Percentiles rank a stretch among this genome's conserved stretches.
Conservation (phyloP, 1,140 invertebrate species). For the Rhizoglyphus robini region DNA sequence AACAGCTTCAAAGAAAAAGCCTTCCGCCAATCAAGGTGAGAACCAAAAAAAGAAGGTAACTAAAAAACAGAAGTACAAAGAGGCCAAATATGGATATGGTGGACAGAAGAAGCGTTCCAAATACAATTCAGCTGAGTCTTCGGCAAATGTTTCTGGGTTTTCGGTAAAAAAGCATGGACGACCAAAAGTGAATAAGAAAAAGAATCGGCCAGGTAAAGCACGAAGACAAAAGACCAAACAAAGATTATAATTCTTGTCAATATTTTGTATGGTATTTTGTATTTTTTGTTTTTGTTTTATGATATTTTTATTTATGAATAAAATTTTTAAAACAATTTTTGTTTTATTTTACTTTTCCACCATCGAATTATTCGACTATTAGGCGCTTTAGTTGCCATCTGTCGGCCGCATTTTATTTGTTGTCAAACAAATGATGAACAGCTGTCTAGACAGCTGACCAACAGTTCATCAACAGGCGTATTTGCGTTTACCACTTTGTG, state of each 20-base stretch:
- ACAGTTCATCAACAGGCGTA: neutral
- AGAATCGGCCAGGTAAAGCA: slow-evolving; percentile 2
- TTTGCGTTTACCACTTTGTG: neutral
- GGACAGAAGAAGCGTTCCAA: slow-evolving; percentile 85
- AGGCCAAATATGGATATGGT: slow-evolving; percentile 84
- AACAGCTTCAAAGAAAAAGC: slow-evolving; percentile 34
- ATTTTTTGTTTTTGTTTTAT: neutral
- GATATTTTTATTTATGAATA: neutral
- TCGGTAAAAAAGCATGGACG: neutral
- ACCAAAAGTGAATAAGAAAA: neutral
- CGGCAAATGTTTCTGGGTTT: slow-evolving; percentile 23
- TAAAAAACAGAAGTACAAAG: slow-evolving; percentile 40
- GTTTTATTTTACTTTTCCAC: neutral
- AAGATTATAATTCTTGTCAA: neutral
- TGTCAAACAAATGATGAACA: neutral
- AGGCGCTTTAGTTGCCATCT: slow-evolving; percentile 9
- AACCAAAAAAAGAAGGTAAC: slow-evolving; percentile 30
- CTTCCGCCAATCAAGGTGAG: slow-evolving; percentile 26
- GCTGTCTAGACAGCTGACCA: neutral
- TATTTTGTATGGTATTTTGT: neutral
- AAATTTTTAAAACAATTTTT: no score
- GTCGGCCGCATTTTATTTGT: neutral
- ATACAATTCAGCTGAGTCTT: slow-evolving; percentile 65
- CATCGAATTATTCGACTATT: neutral
- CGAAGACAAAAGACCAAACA: slow-evolving; percentile 1